These are phyloP conservation scores for Megalopta genalis DNA, from an alignment of 1,140 invertebrate species.

Conservation along the genomic window DNA sequence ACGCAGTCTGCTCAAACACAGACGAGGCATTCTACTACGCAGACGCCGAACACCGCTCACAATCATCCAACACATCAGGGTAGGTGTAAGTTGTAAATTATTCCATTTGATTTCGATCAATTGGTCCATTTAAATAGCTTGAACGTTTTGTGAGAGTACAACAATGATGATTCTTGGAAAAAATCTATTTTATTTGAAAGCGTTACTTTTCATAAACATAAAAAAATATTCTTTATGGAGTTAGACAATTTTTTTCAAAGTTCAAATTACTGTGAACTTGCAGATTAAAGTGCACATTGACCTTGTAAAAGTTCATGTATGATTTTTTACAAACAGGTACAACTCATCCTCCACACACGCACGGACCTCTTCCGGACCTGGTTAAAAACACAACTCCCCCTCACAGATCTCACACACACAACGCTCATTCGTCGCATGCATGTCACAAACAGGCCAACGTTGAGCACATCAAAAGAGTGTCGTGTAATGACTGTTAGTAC, in stretches of 20 bases:
- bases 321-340: slow-evolving; percentile 56
- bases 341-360: slow-evolving; percentile 70
- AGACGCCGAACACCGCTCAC: slow-evolving; percentile 69
- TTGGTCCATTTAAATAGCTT: no score
- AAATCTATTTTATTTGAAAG: no score
- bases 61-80: slow-evolving; percentile 69
- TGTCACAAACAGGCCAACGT: slow-evolving; percentile 78
- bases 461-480: slow-evolving; percentile 79
- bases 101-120: background rate
- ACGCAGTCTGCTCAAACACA: slow-evolving; percentile 67
- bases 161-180: no score
- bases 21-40: slow-evolving; percentile 77
- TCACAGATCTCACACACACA: slow-evolving; percentile 71
- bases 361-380: slow-evolving; percentile 66
- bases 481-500: slow-evolving; percentile 78
- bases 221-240: no score
- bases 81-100: slow-evolving; percentile 56
- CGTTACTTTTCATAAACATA: no score
- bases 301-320: no score
- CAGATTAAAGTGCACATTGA: no score
- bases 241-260: no score
- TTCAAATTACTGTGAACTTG: no score
- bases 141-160: no score
- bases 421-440: slow-evolving; percentile 69
- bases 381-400: slow-evolving; percentile 66